These are phyloP conservation scores for Chirona hameri DNA, from an alignment of 2,888 invertebrate genomes.

Conservation along the genomic window DNA sequence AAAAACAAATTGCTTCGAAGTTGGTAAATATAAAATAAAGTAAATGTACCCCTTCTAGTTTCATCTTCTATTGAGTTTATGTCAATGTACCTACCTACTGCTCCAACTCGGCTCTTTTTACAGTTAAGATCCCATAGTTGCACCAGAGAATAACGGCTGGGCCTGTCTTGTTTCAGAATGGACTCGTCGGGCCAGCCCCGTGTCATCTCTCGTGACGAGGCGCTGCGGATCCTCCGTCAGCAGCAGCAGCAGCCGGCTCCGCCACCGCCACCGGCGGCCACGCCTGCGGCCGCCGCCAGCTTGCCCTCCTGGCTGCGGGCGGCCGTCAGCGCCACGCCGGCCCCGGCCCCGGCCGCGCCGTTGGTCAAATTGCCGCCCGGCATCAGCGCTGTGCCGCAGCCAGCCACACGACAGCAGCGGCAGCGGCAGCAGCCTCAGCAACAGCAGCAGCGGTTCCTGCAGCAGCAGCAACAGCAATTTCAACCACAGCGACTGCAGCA, in stretches of 20 bases:
- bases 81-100: too few relatives aligned
- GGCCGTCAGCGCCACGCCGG: background rate
- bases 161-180: background rate
- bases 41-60: too few relatives aligned
- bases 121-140: too few relatives aligned
- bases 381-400: background rate
- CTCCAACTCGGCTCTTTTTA: too few relatives aligned
- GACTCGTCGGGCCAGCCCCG: background rate
- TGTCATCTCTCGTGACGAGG: slow-evolving; percentile 27
- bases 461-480: background rate
- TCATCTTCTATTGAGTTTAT: too few relatives aligned
- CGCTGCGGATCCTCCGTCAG: slow-evolving; percentile 7
- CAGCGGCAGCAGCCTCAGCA: background rate
- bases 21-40: too few relatives aligned
- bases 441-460: background rate
- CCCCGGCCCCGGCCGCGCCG: background rate
- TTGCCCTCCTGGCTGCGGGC: background rate
- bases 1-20: too few relatives aligned
- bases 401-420: background rate
- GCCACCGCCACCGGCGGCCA: background rate
- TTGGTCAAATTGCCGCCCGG: background rate
- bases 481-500: background rate
- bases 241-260: slow-evolving; percentile 3
- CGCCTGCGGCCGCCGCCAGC: background rate
- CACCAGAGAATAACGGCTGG: too few relatives aligned